These are phyloP conservation scores for Pseudoatta argentina DNA, from an alignment of 1,140 invertebrate species.

Conservation along the genomic window DNA sequence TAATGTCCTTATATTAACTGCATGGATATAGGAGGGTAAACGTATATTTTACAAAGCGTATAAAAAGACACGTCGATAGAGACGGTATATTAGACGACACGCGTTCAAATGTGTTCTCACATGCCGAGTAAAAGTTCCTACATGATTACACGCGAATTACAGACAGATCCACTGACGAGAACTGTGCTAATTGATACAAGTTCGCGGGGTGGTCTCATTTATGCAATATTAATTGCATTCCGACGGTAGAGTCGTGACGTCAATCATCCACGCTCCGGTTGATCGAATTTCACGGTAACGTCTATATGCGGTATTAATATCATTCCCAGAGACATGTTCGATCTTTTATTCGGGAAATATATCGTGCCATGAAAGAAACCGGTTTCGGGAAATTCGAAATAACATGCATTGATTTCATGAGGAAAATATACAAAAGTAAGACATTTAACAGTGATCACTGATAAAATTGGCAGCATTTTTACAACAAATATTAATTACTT, in stretches of 20 bases:
- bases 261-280: slow-evolving; percentile 59
- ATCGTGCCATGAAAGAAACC: background rate
- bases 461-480: background rate
- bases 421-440: background rate
- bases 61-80: slow-evolving; percentile 31
- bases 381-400: slow-evolving; percentile 24
- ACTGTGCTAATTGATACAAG: slow-evolving; percentile 54
- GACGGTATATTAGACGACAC: background rate
- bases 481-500: background rate
- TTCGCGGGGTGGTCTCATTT: slow-evolving; percentile 45
- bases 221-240: slow-evolving; percentile 62
- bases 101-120: background rate
- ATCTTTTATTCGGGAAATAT: slow-evolving; percentile 22
- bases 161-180: background rate
- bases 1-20: slow-evolving; percentile 44
- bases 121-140: background rate
- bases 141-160: background rate
- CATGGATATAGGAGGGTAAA: background rate
- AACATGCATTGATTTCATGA: slow-evolving; percentile 14
- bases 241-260: slow-evolving; percentile 62
- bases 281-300: slow-evolving; percentile 69
- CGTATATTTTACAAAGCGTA: slow-evolving; percentile 34
- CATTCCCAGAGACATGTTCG: slow-evolving; percentile 36
- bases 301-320: slow-evolving; percentile 36
- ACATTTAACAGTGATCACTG: background rate